These are phyloP conservation scores for Argyresthia albistria DNA, from an alignment of 2,888 invertebrate genomes.

Conservation along the genomic window DNA sequence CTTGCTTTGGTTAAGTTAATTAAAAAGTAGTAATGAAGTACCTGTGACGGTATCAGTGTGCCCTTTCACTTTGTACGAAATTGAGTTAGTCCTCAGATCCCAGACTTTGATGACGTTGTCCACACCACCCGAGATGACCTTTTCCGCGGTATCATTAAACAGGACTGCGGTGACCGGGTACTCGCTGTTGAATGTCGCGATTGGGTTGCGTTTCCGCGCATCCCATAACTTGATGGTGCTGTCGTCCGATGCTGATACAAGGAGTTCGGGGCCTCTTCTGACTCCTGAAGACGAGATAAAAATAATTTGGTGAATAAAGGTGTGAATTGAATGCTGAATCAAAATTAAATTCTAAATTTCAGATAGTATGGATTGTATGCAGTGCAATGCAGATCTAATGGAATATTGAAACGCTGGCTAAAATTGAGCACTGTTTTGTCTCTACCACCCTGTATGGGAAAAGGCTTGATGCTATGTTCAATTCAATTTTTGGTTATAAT, in stretches of 20 bases:
- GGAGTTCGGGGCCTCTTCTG: conserved; percentile 89
- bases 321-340: too few species aligned
- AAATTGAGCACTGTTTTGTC: too few species aligned
- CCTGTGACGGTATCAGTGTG: conserved; percentile 97
- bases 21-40: conserved; percentile 15
- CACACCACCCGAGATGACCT: conserved; percentile 94
- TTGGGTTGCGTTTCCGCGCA: conserved; percentile 86
- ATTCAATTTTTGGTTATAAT: too few species aligned
- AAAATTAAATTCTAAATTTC: too few species aligned
- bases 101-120: conserved; percentile 98
- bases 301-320: too few species aligned
- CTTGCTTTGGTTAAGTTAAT: background rate
- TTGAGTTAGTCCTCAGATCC: conserved; percentile 93
- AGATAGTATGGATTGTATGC: too few species aligned
- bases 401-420: too few species aligned
- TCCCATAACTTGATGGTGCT: conserved; percentile 95
- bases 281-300: conserved; percentile 64
- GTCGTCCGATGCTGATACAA: conserved; percentile 97
- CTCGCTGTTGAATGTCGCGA: conserved; percentile 78
- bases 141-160: conserved; percentile 97
- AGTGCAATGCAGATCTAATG: too few species aligned
- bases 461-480: too few species aligned
- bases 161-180: conserved; percentile 90
- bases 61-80: conserved; percentile 89
- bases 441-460: too few species aligned